Conservation (phyloP, 2,888 invertebrate genomes). For the Pycnomerus fuliginosus region DNA sequence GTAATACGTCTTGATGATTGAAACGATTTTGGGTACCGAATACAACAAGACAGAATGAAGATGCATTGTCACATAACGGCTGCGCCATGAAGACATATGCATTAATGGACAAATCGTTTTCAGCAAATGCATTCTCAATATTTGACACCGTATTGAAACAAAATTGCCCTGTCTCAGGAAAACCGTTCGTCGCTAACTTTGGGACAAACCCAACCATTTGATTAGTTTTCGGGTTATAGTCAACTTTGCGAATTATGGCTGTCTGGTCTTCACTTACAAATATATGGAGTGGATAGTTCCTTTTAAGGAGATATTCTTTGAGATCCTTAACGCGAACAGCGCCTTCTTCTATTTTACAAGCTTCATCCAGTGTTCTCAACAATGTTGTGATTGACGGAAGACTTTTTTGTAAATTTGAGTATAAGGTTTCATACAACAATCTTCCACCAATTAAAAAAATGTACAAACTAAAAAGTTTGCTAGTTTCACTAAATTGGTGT, state of each 20-base stretch:
- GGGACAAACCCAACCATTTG: slow-evolving; percentile 15
- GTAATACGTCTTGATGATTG: neutral
- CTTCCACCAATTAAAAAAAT: too few species aligned
- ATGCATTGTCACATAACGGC: neutral
- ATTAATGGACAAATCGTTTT: neutral
- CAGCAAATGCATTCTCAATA: neutral
- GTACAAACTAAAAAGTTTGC: too few species aligned
- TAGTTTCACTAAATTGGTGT: too few species aligned
- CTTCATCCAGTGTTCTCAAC: neutral
- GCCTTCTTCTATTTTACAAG: slow-evolving; percentile 3
- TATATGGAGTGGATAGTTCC: slow-evolving; percentile 11
- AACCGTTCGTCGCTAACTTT: slow-evolving; percentile 6
- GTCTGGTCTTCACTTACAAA: slow-evolving; percentile 20
- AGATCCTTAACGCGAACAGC: slow-evolving; percentile 3
- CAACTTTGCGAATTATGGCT: slow-evolving; percentile 8
- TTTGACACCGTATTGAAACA: neutral
- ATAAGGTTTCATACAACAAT: slow-evolving; percentile 28
- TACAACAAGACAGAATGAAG: neutral
- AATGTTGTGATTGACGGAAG: slow-evolving; percentile 22
- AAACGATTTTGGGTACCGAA: neutral
- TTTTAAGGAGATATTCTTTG: slow-evolving; percentile 7
- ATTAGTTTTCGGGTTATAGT: slow-evolving; percentile 12
- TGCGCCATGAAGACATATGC: slow-evolving; percentile 2
- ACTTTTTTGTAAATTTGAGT: slow-evolving; percentile 24
- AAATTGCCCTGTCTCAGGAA: slow-evolving; percentile 3